These are phyloP conservation scores for Gallirallus australis DNA, from an alignment of 2,797 vertebrate species.

Conservation along the genomic window DNA sequence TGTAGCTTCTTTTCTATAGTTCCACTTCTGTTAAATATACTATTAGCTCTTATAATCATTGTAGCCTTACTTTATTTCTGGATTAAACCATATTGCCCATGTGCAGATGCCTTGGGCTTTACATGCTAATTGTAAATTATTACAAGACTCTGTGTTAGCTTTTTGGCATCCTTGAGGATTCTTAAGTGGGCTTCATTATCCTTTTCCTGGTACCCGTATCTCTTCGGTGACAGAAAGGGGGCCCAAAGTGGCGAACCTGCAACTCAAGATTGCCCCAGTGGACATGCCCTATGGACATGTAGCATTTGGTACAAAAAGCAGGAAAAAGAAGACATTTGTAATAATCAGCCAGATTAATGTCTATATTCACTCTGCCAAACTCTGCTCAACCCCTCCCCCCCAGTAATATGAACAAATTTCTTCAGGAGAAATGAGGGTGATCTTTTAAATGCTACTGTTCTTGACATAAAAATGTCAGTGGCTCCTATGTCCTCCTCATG, in stretches of 20 bases:
- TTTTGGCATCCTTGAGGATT: not conserved
- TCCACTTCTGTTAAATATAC: constrained; percentile 23
- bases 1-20: not conserved
- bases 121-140: not conserved
- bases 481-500: not conserved
- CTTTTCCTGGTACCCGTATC: not conserved
- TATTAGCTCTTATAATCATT: not conserved
- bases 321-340: not conserved
- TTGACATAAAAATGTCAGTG: not conserved
- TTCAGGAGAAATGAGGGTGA: not conserved
- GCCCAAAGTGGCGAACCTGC: not conserved
- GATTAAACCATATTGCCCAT: not conserved
- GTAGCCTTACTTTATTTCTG: constrained; percentile 7
- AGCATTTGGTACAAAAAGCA: not conserved
- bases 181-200: not conserved
- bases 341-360: not conserved
- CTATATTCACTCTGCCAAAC: not conserved
- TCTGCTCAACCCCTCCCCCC: not conserved
- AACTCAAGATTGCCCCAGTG: not conserved
- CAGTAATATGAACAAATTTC: not conserved
- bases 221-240: not conserved
- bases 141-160: not conserved
- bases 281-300: not conserved
- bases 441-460: not conserved
- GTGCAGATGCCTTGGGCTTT: not conserved